phyloP scores from a whole-genome alignment of 1,140 invertebrate species.

The Oedothorax gibbosus region DNA sequence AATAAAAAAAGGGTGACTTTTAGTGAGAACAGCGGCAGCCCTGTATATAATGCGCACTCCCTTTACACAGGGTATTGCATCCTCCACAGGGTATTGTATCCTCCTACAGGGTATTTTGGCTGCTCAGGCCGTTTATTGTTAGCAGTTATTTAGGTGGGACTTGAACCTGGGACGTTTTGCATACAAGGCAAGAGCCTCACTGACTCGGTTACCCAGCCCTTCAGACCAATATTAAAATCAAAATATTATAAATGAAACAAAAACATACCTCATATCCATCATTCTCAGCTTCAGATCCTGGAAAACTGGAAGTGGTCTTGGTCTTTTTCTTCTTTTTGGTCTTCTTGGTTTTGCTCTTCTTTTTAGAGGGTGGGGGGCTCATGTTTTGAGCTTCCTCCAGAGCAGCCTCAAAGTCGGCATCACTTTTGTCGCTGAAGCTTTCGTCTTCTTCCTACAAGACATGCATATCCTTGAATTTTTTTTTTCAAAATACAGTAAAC shows the following conservation, averaged over 20 bases:
- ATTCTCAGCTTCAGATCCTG: slow-evolving; percentile 78
- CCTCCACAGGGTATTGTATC: too few species aligned
- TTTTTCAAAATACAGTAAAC: neutral
- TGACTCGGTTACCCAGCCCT: too few species aligned
- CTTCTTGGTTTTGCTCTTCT: slow-evolving; percentile 91
- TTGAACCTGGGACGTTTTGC: too few species aligned
- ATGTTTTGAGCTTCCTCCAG: slow-evolving; percentile 79
- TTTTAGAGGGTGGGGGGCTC: slow-evolving; percentile 70
- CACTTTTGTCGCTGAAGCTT: slow-evolving; percentile 82
- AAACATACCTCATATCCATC: slow-evolving; percentile 79
- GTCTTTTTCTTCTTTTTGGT: slow-evolving; percentile 91
- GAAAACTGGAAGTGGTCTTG: slow-evolving; percentile 86
- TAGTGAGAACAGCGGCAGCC: too few species aligned
- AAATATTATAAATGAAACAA: neutral
- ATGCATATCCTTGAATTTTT: neutral
- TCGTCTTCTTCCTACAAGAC: slow-evolving; percentile 77
- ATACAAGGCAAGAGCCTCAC: too few species aligned
- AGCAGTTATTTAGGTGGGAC: too few species aligned
- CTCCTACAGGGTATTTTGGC: too few species aligned
- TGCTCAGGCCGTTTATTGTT: too few species aligned
- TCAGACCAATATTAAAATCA: neutral
- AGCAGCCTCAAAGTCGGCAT: slow-evolving; percentile 96
- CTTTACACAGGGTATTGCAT: too few species aligned
- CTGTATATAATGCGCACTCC: too few species aligned
- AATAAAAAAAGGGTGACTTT: too few species aligned